phyloP scores from a whole-genome alignment of 2,113 vertebrate genomes.

The Nerophis lumbriciformis region DNA sequence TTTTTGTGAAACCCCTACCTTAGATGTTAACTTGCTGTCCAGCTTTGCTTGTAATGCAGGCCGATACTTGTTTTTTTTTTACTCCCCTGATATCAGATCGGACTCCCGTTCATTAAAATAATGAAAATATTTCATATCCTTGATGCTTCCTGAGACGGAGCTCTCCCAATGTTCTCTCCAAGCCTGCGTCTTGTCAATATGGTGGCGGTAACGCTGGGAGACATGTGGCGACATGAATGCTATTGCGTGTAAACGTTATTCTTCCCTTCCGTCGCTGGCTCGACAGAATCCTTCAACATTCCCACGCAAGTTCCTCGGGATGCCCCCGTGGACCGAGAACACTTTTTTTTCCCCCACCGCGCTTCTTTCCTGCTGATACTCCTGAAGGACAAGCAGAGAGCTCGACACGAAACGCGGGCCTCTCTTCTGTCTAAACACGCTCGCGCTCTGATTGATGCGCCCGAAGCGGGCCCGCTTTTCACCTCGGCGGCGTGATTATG shows the following conservation, averaged over 20 bases:
- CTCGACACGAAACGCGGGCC: constrained; percentile 25
- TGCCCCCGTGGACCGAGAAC: background rate
- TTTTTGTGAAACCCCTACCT: too few relatives aligned
- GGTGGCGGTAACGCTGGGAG: background rate
- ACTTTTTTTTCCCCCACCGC: background rate
- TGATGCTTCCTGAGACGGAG: too few relatives aligned
- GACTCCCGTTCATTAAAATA: too few relatives aligned
- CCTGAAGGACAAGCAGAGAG: background rate
- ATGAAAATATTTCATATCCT: too few relatives aligned
- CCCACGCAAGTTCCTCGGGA: background rate
- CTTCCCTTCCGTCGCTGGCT: background rate
- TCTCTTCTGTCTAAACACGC: constrained; percentile 50
- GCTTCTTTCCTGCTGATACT: background rate
- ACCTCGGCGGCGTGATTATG: constrained; percentile 26
- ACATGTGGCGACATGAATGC: background rate
- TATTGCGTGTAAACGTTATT: background rate
- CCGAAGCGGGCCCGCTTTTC: constrained; percentile 51
- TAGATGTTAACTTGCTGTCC: too few relatives aligned
- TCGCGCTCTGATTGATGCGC: constrained; percentile 61
- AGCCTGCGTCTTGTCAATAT: too few relatives aligned
- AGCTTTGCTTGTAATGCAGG: too few relatives aligned
- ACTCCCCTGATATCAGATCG: too few relatives aligned
- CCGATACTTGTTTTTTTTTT: too few relatives aligned
- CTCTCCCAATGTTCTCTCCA: background rate
- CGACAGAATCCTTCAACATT: background rate